Conservation (phyloP, 2,797 vertebrate genomes). For the Syngnathus acus region DNA sequence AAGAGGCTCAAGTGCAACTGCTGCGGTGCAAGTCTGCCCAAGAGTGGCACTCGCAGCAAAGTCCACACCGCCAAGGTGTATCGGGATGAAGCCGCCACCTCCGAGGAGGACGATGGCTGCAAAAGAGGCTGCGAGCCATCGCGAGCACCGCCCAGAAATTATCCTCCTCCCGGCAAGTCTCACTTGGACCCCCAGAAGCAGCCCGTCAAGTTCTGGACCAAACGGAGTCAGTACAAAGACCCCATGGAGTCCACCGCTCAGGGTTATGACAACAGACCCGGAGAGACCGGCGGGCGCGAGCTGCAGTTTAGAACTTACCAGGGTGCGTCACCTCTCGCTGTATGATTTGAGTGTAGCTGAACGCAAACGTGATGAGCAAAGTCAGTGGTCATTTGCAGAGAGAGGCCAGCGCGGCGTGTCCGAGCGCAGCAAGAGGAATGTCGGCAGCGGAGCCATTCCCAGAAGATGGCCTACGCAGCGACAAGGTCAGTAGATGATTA, state of each 20-base stretch:
- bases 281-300: conserved; percentile 29
- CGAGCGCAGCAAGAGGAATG: conserved; percentile 47
- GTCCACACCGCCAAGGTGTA: conserved; percentile 30
- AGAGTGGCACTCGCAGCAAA: conserved; percentile 38
- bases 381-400: conserved; percentile 33
- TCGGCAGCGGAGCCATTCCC: conserved; percentile 28
- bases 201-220: conserved; percentile 36
- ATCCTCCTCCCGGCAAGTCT: conserved; percentile 39
- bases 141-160: conserved; percentile 42
- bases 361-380: background rate
- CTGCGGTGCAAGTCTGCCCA: conserved; percentile 60
- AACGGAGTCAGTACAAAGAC: conserved; percentile 38
- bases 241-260: conserved; percentile 10
- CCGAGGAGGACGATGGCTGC: conserved; percentile 51
- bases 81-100: conserved; percentile 44
- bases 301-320: conserved; percentile 48
- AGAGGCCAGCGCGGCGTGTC: conserved; percentile 22
- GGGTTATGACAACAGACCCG: conserved; percentile 5
- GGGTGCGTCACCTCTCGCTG: conserved; percentile 33
- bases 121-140: conserved; percentile 35
- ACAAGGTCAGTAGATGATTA: conserved; percentile 42
- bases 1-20: conserved; percentile 54
- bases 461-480: conserved; percentile 46
- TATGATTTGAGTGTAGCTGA: background rate
- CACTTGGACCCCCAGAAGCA: conserved; percentile 32